Evolutionary conservation across 2,888 invertebrate genomes (phyloP).

Genomic region (Caenorhabditis sp.): DNA sequence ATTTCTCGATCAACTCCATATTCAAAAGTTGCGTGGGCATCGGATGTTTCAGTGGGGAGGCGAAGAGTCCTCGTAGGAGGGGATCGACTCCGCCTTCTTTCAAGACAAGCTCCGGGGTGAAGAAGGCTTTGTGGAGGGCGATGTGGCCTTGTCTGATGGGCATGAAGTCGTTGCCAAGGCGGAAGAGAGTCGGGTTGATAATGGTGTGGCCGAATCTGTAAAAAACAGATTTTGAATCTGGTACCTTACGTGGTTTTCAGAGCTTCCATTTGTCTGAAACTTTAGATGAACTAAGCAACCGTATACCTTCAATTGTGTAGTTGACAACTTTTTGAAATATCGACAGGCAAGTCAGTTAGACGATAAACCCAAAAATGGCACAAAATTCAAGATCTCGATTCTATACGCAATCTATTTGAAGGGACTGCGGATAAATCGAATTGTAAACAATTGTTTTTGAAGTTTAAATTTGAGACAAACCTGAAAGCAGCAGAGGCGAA

Average conservation of each 20-base stretch:
- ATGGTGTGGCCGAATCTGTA: slow-evolving; percentile 92
- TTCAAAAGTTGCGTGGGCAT: slow-evolving; percentile 92
- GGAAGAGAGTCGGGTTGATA: slow-evolving; percentile 91
- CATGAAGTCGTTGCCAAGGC: slow-evolving; percentile 78
- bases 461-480: slow-evolving; percentile 1
- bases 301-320: too few relatives aligned
- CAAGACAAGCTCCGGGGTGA: slow-evolving; percentile 95
- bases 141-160: slow-evolving; percentile 92
- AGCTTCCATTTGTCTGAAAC: too few relatives aligned
- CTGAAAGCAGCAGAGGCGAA: slow-evolving; percentile 96
- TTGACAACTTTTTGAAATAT: too few relatives aligned
- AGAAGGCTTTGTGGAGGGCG: slow-evolving; percentile 93
- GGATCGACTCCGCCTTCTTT: slow-evolving; percentile 99
- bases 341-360: too few relatives aligned
- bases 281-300: too few relatives aligned
- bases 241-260: too few relatives aligned
- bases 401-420: too few relatives aligned
- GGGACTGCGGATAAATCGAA: too few relatives aligned
- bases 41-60: slow-evolving; percentile 89
- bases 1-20: slow-evolving; percentile 93
- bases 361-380: too few relatives aligned
- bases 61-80: slow-evolving; percentile 90
- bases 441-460: too few relatives aligned
- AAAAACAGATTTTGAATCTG: slow-evolving; percentile 84
- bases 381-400: too few relatives aligned